Conservation (phyloP, 2,797 vertebrate genomes). For the Premnoplex brunnescens region DNA sequence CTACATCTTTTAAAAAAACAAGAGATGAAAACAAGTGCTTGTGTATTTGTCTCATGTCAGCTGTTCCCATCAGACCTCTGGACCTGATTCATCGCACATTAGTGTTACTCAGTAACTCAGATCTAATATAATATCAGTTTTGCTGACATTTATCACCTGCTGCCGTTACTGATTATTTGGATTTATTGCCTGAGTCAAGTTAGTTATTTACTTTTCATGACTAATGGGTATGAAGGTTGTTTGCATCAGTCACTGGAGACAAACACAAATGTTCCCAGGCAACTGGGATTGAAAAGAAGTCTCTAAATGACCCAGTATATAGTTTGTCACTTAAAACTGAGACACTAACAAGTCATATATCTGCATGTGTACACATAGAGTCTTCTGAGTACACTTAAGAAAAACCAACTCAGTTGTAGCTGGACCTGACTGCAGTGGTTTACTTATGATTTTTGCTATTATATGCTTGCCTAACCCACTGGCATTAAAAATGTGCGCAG, state of each 20-base stretch:
- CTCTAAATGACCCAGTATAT: not conserved
- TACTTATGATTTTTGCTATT: not conserved
- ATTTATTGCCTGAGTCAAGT: conserved; percentile 63
- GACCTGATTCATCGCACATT: conserved; percentile 27
- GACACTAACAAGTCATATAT: not conserved
- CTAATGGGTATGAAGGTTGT: conserved; percentile 59
- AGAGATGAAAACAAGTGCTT: not conserved
- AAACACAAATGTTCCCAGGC: conserved; percentile 33
- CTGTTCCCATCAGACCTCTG: conserved; percentile 56
- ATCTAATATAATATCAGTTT: conserved; percentile 19
- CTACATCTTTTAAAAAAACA: conserved; percentile 3
- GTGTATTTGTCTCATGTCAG: conserved; percentile 10
- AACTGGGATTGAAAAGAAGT: conserved; percentile 6
- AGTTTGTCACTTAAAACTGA: not conserved
- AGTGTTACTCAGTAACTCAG: conserved; percentile 56
- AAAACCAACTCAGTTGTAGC: not conserved
- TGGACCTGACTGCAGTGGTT: not conserved
- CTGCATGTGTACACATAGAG: not conserved
- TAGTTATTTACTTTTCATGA: conserved; percentile 59
- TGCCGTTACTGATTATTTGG: conserved; percentile 68
- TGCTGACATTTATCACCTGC: conserved; percentile 50
- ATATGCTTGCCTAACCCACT: not conserved
- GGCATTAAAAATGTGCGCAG: not conserved
- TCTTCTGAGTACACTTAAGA: not conserved
- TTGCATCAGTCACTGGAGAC: not conserved